Conservation (phyloP, 2,888 invertebrate genomes). For the Drosophila peninsularis region DNA sequence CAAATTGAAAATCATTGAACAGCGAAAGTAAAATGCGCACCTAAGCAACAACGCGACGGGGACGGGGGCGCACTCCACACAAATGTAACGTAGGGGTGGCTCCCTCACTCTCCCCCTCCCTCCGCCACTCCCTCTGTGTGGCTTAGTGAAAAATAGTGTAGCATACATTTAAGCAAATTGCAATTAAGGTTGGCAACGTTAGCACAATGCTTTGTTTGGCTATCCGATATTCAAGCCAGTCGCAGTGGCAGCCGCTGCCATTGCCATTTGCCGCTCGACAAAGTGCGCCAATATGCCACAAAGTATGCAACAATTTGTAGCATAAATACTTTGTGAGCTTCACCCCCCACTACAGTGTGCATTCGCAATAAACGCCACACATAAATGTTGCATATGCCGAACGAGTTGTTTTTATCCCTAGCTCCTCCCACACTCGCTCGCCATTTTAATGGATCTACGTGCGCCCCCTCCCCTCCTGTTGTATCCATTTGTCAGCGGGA, state of each 20-base stretch:
- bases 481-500: conserved; percentile 49
- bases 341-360: neutral
- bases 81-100: neutral
- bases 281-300: conserved; percentile 77
- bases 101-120: neutral
- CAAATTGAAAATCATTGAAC: conserved; percentile 78
- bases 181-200: conserved; percentile 67
- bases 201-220: conserved; percentile 59
- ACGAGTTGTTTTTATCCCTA: conserved; percentile 46
- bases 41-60: conserved; percentile 41
- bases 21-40: conserved; percentile 58
- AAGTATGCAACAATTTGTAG: conserved; percentile 77
- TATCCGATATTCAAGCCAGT: conserved; percentile 36
- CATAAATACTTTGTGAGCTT: conserved; percentile 69
- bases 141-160: conserved; percentile 68
- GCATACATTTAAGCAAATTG: conserved; percentile 79
- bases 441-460: conserved; percentile 62
- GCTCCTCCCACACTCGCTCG: neutral
- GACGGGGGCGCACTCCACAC: neutral
- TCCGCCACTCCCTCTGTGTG: neutral
- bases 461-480: conserved; percentile 17
- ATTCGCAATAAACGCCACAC: conserved; percentile 54
- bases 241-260: conserved; percentile 28
- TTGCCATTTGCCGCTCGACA: conserved; percentile 59
- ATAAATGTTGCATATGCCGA: conserved; percentile 62